phyloP scores from a whole-genome alignment of 37 sponge, comb jelly and placozoan species.

The Aplysina aerophoba region DNA sequence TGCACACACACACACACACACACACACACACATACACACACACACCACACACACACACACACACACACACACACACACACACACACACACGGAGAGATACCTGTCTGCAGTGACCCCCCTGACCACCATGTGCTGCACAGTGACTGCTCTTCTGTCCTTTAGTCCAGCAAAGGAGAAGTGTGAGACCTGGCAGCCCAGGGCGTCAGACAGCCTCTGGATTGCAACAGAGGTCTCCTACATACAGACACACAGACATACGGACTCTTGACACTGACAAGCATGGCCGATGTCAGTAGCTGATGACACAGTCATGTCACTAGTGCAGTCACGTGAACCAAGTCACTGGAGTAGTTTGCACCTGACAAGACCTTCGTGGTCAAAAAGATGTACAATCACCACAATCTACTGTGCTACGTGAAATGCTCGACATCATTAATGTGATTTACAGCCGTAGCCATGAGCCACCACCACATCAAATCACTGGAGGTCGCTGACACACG shows the following conservation, averaged over 20 bases:
- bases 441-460: too few relatives aligned
- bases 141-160: conserved; percentile 62
- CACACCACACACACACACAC: conserved; percentile 20
- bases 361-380: too few relatives aligned
- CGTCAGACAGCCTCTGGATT: conserved; percentile 34
- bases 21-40: background rate
- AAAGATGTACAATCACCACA: too few relatives aligned
- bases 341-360: too few relatives aligned
- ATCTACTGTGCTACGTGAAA: too few relatives aligned
- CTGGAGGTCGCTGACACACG: too few relatives aligned
- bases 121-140: conserved; percentile 48
- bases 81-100: conserved; percentile 6
- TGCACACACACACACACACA: background rate
- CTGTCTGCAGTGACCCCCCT: conserved; percentile 32
- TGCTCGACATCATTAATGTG: too few relatives aligned
- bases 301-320: too few relatives aligned
- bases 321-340: background rate
- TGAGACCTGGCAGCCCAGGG: conserved; percentile 20
- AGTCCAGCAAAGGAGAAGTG: conserved; percentile 51
- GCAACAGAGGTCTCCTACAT: conserved; percentile 49
- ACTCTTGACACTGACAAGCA: too few relatives aligned
- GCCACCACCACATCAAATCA: too few relatives aligned
- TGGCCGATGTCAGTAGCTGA: too few relatives aligned
- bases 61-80: background rate
- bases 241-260: background rate